phyloP scores from a whole-genome alignment of 2,113 vertebrate genomes.

The Megaleporinus macrocephalus region DNA sequence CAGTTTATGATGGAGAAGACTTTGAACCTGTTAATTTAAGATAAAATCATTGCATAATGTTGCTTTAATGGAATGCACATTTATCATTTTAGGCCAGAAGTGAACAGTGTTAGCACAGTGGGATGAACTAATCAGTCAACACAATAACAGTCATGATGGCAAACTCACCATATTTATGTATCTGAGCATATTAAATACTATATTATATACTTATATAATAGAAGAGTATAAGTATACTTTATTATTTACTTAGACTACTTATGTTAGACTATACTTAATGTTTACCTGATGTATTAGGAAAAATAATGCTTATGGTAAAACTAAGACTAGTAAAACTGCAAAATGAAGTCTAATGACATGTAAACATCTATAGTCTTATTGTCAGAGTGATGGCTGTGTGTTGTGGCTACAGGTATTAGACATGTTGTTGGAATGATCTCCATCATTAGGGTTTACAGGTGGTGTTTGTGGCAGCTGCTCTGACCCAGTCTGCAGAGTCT shows the following conservation, averaged over 20 bases:
- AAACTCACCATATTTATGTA: not conserved
- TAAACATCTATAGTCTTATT: not conserved
- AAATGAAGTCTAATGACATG: not conserved
- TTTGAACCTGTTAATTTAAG: too few species aligned
- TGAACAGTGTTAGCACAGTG: not conserved
- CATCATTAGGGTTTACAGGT: not conserved
- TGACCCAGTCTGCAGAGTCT: conserved; percentile 19
- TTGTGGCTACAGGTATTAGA: not conserved
- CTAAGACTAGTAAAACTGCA: not conserved
- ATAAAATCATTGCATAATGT: too few species aligned
- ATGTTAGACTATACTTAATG: too few species aligned
- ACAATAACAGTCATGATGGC: not conserved
- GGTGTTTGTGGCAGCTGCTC: not conserved
- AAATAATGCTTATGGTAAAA: not conserved
- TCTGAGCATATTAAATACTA: not conserved
- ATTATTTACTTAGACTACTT: too few species aligned
- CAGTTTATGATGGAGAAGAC: too few species aligned
- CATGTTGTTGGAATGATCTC: not conserved
- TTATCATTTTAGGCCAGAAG: not conserved
- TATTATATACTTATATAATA: too few species aligned
- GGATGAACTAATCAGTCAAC: not conserved
- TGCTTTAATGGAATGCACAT: too few species aligned
- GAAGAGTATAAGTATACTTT: too few species aligned
- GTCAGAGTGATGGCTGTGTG: not conserved
- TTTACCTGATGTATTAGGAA: not conserved